phyloP scores from a whole-genome alignment of 2,797 vertebrate species.

The Phataginus tricuspis region DNA sequence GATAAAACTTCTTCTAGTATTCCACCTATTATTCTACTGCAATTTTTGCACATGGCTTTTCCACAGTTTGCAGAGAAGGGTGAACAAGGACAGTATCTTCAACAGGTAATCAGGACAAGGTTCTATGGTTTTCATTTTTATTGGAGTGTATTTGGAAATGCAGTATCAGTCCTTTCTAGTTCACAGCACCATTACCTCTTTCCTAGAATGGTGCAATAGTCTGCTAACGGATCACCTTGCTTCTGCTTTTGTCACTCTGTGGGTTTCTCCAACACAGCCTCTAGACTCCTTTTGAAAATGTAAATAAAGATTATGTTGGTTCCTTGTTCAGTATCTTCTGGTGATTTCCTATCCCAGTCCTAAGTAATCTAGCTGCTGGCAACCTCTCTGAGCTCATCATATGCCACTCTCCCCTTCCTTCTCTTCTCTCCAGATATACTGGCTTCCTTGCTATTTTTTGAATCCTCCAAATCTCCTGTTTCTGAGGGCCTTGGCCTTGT shows the following conservation, averaged over 20 bases:
- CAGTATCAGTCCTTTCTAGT: not conserved
- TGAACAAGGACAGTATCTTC: slow-evolving; percentile 98
- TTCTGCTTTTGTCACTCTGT: not conserved
- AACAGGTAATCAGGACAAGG: slow-evolving; percentile 90
- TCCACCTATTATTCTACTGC: slow-evolving; percentile 98
- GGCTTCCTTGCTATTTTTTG: not conserved
- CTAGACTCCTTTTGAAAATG: not conserved
- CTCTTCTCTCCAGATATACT: not conserved
- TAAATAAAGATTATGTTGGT: not conserved
- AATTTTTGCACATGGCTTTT: slow-evolving; percentile 99
- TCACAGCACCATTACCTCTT: not conserved
- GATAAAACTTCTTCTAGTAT: slow-evolving; percentile 99
- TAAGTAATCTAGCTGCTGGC: not conserved
- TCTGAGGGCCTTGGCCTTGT: not conserved
- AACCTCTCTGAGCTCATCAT: not conserved
- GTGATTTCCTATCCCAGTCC: not conserved
- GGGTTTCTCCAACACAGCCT: not conserved
- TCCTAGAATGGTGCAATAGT: not conserved
- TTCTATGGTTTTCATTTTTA: not conserved
- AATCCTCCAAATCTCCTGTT: not conserved
- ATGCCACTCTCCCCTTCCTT: not conserved
- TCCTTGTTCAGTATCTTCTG: not conserved
- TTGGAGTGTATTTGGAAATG: too few species aligned
- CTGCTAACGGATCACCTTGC: not conserved
- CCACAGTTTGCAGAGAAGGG: slow-evolving; percentile 99